Conservation (phyloP, 1,140 invertebrate species). For the Drosophila serrata region DNA sequence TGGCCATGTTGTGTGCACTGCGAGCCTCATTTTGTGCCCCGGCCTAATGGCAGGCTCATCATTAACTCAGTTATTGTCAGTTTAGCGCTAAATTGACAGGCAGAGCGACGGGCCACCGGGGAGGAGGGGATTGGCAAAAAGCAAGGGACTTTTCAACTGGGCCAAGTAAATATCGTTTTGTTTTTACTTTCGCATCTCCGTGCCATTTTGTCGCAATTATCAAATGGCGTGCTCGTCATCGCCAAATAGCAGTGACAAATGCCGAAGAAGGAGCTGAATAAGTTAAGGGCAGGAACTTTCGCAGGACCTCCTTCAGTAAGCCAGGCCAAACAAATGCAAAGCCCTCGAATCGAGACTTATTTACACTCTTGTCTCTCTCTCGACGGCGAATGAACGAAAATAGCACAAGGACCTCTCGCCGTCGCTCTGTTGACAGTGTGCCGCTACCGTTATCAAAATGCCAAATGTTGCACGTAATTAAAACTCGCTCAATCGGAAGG, state of each 20-base stretch:
- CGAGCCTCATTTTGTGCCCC: conserved; percentile 55
- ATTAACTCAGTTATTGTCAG: conserved; percentile 79
- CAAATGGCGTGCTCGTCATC: conserved; percentile 57
- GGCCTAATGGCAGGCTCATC: conserved; percentile 72
- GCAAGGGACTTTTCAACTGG: conserved; percentile 21
- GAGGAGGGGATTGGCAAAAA: background rate
- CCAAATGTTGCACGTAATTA: conserved; percentile 81
- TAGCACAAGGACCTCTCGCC: conserved; percentile 43
- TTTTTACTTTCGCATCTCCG: conserved; percentile 47
- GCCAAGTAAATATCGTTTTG: conserved; percentile 65
- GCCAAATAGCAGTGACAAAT: conserved; percentile 48
- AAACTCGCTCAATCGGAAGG: conserved; percentile 75
- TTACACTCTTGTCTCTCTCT: conserved; percentile 50
- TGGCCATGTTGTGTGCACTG: conserved; percentile 32
- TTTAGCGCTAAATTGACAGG: conserved; percentile 76
- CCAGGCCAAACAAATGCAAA: conserved; percentile 49
- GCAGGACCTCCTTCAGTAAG: conserved; percentile 14
- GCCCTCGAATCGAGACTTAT: conserved; percentile 41
- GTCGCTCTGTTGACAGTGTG: conserved; percentile 35
- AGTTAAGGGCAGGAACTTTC: conserved; percentile 25
- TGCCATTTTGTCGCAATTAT: conserved; percentile 56
- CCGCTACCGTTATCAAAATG: conserved; percentile 54
- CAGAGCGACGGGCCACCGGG: conserved; percentile 28
- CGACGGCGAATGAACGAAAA: conserved; percentile 42
- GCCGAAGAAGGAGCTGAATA: conserved; percentile 2